Conservation (phyloP, 2,113 vertebrate species). For the Potamarius usumacintae region DNA sequence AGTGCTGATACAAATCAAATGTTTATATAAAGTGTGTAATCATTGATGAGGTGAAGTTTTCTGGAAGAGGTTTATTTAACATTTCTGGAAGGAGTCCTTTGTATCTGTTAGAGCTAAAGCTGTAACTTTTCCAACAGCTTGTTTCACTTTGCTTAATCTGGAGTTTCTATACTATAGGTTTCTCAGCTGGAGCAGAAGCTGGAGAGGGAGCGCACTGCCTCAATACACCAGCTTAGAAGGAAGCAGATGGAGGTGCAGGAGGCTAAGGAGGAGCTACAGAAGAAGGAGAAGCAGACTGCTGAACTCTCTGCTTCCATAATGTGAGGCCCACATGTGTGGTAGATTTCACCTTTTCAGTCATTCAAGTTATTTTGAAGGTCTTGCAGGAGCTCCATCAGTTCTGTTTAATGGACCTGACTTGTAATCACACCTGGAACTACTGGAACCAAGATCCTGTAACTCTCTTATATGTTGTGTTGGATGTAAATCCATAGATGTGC, state of each 20-base stretch:
- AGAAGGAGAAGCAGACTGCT: constrained; percentile 70
- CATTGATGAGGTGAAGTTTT: too few relatives aligned
- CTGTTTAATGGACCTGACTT: not conserved
- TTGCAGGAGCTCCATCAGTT: not conserved
- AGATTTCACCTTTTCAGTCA: not conserved
- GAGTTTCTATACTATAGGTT: constrained; percentile 69
- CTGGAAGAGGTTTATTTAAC: too few relatives aligned
- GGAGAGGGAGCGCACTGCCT: constrained; percentile 75
- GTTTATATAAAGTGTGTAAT: too few relatives aligned
- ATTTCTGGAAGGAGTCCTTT: too few relatives aligned
- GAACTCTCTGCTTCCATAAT: constrained; percentile 75
- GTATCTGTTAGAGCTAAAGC: too few relatives aligned
- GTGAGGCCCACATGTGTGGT: constrained; percentile 61
- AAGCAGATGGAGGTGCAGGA: constrained; percentile 69
- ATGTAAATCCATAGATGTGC: not conserved
- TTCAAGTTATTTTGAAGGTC: not conserved
- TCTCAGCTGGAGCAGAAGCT: constrained; percentile 84
- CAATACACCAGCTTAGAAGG: constrained; percentile 74
- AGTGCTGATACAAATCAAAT: not conserved
- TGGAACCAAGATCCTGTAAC: not conserved
- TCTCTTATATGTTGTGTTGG: not conserved
- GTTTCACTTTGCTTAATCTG: not conserved
- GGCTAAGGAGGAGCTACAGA: constrained; percentile 69
- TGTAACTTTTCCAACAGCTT: not conserved
- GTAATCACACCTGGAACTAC: not conserved